phyloP scores from a whole-genome alignment of 2,113 vertebrate genomes.

The Erythrocercus mccallii region DNA sequence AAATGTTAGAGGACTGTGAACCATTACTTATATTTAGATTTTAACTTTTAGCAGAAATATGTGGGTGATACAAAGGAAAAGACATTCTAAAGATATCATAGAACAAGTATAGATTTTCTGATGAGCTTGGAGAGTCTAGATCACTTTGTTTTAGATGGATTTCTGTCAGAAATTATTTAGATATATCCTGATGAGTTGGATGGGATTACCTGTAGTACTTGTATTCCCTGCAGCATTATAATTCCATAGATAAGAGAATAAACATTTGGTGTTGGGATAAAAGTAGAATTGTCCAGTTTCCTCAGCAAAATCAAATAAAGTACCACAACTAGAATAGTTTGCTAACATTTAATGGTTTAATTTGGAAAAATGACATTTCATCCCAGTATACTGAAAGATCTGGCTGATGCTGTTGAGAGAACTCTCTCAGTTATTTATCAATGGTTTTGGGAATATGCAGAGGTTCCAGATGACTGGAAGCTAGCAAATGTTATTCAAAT shows the following conservation, averaged over 20 bases:
- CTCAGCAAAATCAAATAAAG: not conserved
- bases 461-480: not conserved
- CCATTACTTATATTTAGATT: not conserved
- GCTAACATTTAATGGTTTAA: not conserved
- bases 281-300: not conserved
- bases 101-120: not conserved
- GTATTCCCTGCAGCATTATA: not conserved
- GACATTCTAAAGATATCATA: not conserved
- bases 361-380: not conserved
- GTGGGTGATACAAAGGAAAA: not conserved
- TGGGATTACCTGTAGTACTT: not conserved
- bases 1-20: not conserved
- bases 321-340: not conserved
- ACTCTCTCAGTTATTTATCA: not conserved
- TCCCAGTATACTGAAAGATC: not conserved
- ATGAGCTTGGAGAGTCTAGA: not conserved
- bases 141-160: not conserved
- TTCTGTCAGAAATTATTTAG: not conserved
- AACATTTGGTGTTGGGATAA: not conserved
- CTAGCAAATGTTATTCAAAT: not conserved
- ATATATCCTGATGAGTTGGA: not conserved
- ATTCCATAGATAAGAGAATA: not conserved
- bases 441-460: not conserved
- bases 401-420: not conserved
- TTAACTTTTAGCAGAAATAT: not conserved